A percentile compares a stretch with the other conserved stretches of the same genome.
Evolutionary conservation across 2,113 vertebrate genomes (phyloP).

Genomic region (Notiomystis cincta): DNA sequence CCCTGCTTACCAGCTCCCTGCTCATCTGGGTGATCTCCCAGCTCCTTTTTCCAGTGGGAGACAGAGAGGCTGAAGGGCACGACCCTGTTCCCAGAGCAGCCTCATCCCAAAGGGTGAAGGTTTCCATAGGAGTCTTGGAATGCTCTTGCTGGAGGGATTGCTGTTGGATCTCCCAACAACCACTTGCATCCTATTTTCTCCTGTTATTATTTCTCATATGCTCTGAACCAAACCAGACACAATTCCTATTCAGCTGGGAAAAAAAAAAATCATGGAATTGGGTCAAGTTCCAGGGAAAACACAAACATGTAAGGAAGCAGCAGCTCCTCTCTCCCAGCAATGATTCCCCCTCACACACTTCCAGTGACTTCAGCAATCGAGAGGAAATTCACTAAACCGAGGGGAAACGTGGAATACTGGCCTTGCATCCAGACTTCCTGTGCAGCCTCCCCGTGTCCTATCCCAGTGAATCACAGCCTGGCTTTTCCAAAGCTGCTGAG

Average conservation of each 20-base stretch:
- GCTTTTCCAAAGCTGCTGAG: background rate
- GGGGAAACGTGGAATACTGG: background rate
- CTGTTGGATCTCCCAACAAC: background rate
- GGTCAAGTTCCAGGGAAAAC: background rate
- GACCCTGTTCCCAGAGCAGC: background rate
- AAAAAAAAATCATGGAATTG: background rate
- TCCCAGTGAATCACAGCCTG: background rate
- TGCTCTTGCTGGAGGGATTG: background rate
- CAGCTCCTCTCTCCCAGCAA: background rate
- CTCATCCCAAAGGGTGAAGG: background rate
- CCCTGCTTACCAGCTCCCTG: accelerated
- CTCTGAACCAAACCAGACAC: background rate
- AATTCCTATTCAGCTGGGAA: background rate
- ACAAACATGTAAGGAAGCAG: background rate
- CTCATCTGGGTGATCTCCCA: background rate
- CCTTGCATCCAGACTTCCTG: background rate
- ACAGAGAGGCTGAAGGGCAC: background rate
- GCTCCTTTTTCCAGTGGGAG: background rate
- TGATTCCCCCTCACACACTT: background rate
- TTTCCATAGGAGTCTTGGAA: background rate
- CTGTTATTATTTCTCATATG: background rate
- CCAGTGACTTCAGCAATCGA: background rate
- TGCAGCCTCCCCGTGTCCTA: background rate
- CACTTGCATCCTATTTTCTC: background rate
- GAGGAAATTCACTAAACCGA: background rate